Base-by-base conservation (phyloP, 2,888 invertebrate species). In the Orthosia gracilis region DNA sequence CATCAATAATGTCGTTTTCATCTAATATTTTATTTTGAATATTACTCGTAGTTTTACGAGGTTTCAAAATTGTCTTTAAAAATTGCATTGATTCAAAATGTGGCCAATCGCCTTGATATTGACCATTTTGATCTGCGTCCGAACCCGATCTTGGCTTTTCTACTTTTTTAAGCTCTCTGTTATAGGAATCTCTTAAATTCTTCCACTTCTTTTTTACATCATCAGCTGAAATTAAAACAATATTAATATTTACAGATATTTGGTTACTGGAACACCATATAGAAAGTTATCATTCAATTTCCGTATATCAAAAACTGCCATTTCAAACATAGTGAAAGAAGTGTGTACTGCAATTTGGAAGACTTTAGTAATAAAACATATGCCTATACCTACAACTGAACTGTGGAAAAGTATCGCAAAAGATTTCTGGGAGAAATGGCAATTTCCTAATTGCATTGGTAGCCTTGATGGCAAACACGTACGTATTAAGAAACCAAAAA, bases 371-470 rank as follows among this genome's bases (percentile, higher is more conserved):
- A 49, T 63, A 49, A 40, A 50, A 50, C 79, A 81, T 62, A 66
- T 85, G 81, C 74, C 76, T 54, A 40, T 61, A 21, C 83, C 83
- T 55, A 78, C 78, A 66, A 55, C 71, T 0, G 67, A 64, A 62
- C 12, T 40, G 26, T 63, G 77, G 49, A 65, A 55, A 58, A 59
- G 61, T 71, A 79, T 58, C 49, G 58, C 79, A 31, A 55, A 65
- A 63, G 47, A 49, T 55, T 79, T 78, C 63, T 73, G 64, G 64
- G 61, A 79, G 50, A 79, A 63, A 69, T 79, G 76, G 79, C 57
- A 78, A 45, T 78, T 78, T 68, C 80, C 80, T 62, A 73, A 79
- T 68, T 79, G 69, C 69, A 69, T 79, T 64, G 80, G 80, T 47
- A 58, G 77, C 65, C 61, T 79, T 73, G 80, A 68, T 49, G 68